These are phyloP conservation scores for Ondatra zibethicus DNA, from an alignment of 2,113 vertebrate genomes.

Conservation along the genomic window DNA sequence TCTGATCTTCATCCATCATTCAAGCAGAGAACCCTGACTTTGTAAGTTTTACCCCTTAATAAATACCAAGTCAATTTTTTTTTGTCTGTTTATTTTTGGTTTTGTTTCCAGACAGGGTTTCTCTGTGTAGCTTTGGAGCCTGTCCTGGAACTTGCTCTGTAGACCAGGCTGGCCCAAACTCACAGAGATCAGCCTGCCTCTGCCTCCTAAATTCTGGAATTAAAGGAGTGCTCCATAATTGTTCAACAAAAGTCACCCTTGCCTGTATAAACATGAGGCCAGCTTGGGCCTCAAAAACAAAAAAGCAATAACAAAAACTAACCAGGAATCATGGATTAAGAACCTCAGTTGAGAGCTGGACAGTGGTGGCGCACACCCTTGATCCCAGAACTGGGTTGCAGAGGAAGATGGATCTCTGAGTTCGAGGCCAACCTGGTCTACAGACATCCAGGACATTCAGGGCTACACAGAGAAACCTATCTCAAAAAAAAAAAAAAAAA, in stretches of 20 bases:
- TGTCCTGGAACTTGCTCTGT: background rate
- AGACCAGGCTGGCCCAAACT: background rate
- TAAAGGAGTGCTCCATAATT: background rate
- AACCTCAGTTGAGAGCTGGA: background rate
- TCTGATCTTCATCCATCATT: too few species aligned
- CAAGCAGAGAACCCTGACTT: too few species aligned
- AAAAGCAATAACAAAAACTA: background rate
- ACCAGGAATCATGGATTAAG: background rate
- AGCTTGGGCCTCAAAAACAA: background rate
- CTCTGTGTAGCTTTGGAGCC: background rate
- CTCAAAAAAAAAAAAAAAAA: background rate
- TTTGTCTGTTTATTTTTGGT: background rate
- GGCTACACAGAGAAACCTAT: background rate
- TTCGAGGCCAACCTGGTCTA: background rate
- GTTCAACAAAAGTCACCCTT: background rate
- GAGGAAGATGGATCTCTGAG: background rate
- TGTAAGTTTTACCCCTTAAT: too few species aligned
- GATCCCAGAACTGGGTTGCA: background rate
- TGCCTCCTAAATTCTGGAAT: background rate
- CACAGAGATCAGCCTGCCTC: background rate
- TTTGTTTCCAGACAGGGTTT: background rate
- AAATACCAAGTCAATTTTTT: background rate
- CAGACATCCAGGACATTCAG: background rate
- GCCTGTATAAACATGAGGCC: background rate
- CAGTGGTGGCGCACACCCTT: background rate